These are phyloP conservation scores for Copidosoma aretas DNA, from an alignment of 2,888 invertebrate genomes.

Conservation along the genomic window DNA sequence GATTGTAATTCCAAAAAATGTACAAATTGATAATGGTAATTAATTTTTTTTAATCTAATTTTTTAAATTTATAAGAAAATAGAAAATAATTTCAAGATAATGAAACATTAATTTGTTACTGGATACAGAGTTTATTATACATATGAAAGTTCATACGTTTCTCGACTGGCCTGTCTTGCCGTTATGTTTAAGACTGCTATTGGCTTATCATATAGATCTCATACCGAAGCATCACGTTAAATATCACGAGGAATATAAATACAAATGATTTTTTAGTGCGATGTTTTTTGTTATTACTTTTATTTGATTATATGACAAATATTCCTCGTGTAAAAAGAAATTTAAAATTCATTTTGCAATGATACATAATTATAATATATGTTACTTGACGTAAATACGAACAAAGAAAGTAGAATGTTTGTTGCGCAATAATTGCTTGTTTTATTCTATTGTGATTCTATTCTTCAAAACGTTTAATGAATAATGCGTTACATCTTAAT, in stretches of 20 bases:
- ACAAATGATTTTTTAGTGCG: slow-evolving; percentile 25
- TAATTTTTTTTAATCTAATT: slow-evolving; percentile 23
- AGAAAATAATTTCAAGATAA: slow-evolving; percentile 14
- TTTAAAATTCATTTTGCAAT: slow-evolving; percentile 32
- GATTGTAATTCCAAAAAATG: slow-evolving; percentile 35
- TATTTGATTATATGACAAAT: slow-evolving; percentile 12
- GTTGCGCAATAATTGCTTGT: slow-evolving; percentile 22
- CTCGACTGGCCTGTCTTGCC: slow-evolving; percentile 38
- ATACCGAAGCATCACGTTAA: slow-evolving; percentile 29
- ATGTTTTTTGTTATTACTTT: slow-evolving; percentile 18
- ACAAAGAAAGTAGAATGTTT: slow-evolving; percentile 29
- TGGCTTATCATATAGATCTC: slow-evolving; percentile 39
- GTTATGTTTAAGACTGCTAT: slow-evolving; percentile 41
- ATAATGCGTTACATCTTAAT: slow-evolving; percentile 23
- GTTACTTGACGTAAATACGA: slow-evolving; percentile 34
- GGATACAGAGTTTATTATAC: slow-evolving; percentile 37
- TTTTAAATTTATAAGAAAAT: slow-evolving; percentile 21
- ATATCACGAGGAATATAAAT: slow-evolving; percentile 1
- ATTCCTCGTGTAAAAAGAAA: background rate
- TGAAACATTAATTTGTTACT: slow-evolving; percentile 33
- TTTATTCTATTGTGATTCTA: slow-evolving; percentile 22
- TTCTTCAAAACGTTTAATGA: slow-evolving; percentile 12
- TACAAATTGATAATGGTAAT: slow-evolving; percentile 35
- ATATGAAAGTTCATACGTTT: slow-evolving; percentile 26
- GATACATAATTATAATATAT: slow-evolving; percentile 8